Percentiles rank a stretch among this genome's conserved stretches.
These are phyloP conservation scores for Apocheima hispidaria DNA, from an alignment of 2,888 invertebrate genomes.

Conservation along the genomic window DNA sequence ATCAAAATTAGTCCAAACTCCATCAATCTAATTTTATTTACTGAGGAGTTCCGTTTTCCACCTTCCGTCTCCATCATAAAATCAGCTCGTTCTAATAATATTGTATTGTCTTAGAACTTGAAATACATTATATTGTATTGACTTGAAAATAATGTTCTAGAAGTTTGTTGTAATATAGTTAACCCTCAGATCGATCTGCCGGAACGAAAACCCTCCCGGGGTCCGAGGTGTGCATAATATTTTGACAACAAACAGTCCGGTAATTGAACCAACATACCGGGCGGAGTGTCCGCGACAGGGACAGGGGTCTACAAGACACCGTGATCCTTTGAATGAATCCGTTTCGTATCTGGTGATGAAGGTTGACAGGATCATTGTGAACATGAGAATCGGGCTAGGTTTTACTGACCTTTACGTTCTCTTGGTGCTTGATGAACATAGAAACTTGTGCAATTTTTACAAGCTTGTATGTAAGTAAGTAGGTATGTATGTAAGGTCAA, in stretches of 20 bases:
- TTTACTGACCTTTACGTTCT: no score
- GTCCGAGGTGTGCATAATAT: conserved; percentile 56
- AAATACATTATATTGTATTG: no score
- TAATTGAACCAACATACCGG: conserved; percentile 62
- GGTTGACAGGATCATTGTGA: conserved; percentile 15
- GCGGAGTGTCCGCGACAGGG: conserved; percentile 46
- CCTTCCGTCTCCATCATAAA: no score
- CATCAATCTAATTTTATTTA: no score
- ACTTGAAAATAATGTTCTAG: not conserved
- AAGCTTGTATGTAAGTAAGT: no score
- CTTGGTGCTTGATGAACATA: no score
- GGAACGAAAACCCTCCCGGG: not conserved
- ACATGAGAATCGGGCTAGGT: not conserved
- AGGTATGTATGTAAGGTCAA: no score
- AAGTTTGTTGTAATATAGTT: not conserved
- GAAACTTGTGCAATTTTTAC: no score
- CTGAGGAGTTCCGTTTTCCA: no score
- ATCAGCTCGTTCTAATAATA: no score
- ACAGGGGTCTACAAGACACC: not conserved
- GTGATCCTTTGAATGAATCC: conserved; percentile 18
- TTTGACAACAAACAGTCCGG: conserved; percentile 73
- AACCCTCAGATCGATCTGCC: not conserved
- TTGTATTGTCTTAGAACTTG: no score
- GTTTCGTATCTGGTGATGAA: conserved; percentile 8
- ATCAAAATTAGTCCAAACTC: no score